Evolutionary conservation across 2,113 vertebrate species (phyloP).

Genomic region (Camelus dromedarius): DNA sequence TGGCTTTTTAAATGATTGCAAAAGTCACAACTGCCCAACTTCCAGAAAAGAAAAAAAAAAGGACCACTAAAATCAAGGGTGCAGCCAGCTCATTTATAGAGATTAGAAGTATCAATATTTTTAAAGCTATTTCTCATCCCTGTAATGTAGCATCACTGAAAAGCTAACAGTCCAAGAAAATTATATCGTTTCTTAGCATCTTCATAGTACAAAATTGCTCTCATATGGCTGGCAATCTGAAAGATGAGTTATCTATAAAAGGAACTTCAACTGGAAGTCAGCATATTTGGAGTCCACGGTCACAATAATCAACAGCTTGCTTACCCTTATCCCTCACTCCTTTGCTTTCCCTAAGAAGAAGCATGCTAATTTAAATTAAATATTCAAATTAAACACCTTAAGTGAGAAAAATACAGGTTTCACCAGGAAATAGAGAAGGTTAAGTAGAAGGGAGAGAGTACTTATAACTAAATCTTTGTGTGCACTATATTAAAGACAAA

Average conservation of each 20-base stretch:
- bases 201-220: neutral
- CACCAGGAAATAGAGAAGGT: neutral
- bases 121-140: conserved; percentile 32
- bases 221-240: neutral
- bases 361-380: neutral
- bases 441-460: neutral
- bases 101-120: conserved; percentile 49
- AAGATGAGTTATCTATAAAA: neutral
- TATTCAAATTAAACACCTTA: conserved; percentile 26
- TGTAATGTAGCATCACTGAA: neutral
- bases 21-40: neutral
- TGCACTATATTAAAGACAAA: neutral
- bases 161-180: conserved; percentile 23
- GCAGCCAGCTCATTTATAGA: neutral
- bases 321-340: neutral
- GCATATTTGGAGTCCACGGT: neutral
- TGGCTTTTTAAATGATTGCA: neutral
- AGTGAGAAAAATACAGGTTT: neutral
- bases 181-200: neutral
- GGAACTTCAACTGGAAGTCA: neutral
- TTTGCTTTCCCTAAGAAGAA: neutral
- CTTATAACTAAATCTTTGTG: neutral
- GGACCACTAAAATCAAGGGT: neutral
- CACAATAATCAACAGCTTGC: neutral
- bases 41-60: neutral